A percentile compares a stretch with the other conserved stretches of the same genome.
phyloP scores from a whole-genome alignment of 30 jellyfish, hydroid and myxozoan species.

The Hydractinia echinata region DNA sequence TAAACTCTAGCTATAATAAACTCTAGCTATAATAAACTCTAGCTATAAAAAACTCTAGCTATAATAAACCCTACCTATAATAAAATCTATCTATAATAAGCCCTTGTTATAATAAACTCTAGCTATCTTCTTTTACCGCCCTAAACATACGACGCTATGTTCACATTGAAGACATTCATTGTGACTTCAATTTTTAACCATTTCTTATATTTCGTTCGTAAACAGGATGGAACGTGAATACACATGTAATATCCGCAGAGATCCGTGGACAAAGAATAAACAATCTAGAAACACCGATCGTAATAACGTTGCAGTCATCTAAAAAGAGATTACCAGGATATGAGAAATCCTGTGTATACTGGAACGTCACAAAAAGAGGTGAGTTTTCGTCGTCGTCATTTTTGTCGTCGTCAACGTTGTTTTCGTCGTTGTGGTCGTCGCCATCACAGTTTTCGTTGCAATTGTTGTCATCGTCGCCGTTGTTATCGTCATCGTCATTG shows the following conservation, averaged over 20 bases:
- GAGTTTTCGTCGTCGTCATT: neutral
- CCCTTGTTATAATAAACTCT: too few species aligned
- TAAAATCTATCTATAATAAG: too few species aligned
- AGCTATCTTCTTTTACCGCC: too few species aligned
- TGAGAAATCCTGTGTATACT: constrained; percentile 3
- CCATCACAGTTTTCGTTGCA: neutral
- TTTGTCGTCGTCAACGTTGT: neutral
- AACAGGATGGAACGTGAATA: neutral
- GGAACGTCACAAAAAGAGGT: neutral
- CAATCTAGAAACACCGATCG: neutral
- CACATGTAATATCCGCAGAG: constrained; percentile 7
- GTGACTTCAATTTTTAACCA: too few species aligned
- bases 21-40: too few species aligned
- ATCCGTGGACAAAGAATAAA: constrained; percentile 5
- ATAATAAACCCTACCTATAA: too few species aligned
- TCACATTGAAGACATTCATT: too few species aligned
- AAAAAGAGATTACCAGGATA: neutral
- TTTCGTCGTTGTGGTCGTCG: neutral
- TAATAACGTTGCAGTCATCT: neutral
- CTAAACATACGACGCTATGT: too few species aligned
- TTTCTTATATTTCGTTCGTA: too few species aligned
- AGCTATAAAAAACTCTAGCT: too few species aligned
- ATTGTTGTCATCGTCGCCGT: neutral
- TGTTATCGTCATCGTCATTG: neutral
- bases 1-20: too few species aligned